Evolutionary conservation across 2,113 vertebrate genomes (phyloP), one percentile per base, ranked within the genome.

Genomic region (Xiphophorus couchianus): DNA sequence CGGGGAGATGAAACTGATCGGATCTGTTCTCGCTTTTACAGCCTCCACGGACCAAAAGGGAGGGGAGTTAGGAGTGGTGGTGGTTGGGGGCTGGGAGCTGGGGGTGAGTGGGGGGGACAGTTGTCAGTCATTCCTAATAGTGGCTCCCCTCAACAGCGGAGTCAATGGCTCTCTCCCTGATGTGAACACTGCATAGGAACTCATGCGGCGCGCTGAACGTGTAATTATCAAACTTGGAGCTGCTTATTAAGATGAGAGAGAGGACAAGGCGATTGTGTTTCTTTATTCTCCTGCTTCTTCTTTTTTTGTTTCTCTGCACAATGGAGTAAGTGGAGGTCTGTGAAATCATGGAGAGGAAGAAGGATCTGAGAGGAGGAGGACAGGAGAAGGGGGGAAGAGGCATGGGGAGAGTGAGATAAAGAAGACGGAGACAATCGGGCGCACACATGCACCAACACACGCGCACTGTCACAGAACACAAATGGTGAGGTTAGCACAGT

Each of bases 191-290:
- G 89, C 85, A 81, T 78, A 90, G 88, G 84, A 86, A 90, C 84
- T 89, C 88, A 87, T 77, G 87, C 84, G 81, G 89, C 80, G 78
- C 80, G 80, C 90, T 88, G 85, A 94, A 93, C 90, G 87, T 92
- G 87, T 90, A 94, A 93, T 92, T 94, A 93, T 91, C 87, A 89
- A 88, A 88, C 83, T 88, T 78, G 89, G 90, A 92, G 90, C 90
- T 89, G 90, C 89, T 92, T 91, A 93, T 93, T 93, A 90, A 86
- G 86, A 93, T 81, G 90, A 89, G 86, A 80, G 86, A 84, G 87
- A 89, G 82, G 90, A 92, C 92, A 90, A 88, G 86, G 86, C 89
- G 65, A 87, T 90, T 90, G 89, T 90, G 88, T 84, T 88, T 62
- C 82, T 86, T 86, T 66, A 65, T 74, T 74, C n/a, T 58, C 10